Evolutionary conservation across 2,113 vertebrate species (phyloP).

Genomic region (Gnathonemus longibarbis): DNA sequence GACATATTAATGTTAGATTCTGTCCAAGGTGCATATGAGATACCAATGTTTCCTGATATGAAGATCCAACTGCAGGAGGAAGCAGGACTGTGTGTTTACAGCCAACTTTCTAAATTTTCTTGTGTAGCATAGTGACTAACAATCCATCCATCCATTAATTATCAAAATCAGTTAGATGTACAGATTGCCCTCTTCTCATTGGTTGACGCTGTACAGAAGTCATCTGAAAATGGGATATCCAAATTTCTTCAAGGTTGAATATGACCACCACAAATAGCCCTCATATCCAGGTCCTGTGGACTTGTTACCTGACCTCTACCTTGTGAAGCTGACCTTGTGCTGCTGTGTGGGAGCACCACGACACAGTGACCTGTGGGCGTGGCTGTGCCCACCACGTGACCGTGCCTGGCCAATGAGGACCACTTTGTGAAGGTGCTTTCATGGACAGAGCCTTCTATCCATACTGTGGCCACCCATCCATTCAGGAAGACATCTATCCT

Average conservation of each 20-base stretch:
- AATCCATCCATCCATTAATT: not conserved
- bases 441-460: not conserved
- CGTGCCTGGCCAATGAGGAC: constrained; percentile 78
- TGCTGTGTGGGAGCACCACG: constrained; percentile 74
- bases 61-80: not conserved
- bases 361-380: constrained; percentile 71
- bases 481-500: not conserved
- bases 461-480: not conserved
- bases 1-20: not conserved
- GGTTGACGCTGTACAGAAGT: not conserved
- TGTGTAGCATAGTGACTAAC: not conserved
- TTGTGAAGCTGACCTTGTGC: constrained; percentile 70
- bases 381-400: constrained; percentile 76
- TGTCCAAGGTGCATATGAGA: not conserved
- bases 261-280: too few species aligned
- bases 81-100: not conserved
- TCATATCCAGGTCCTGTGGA: not conserved
- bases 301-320: constrained; percentile 50
- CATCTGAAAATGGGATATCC: not conserved
- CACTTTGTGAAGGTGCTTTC: constrained; percentile 70
- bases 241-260: too few species aligned
- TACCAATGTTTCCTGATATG: not conserved
- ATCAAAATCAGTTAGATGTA: not conserved
- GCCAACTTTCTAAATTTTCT: not conserved
- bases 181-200: not conserved